phyloP scores from a whole-genome alignment of 2,888 invertebrate species.

The Romanomermis culicivorax region DNA sequence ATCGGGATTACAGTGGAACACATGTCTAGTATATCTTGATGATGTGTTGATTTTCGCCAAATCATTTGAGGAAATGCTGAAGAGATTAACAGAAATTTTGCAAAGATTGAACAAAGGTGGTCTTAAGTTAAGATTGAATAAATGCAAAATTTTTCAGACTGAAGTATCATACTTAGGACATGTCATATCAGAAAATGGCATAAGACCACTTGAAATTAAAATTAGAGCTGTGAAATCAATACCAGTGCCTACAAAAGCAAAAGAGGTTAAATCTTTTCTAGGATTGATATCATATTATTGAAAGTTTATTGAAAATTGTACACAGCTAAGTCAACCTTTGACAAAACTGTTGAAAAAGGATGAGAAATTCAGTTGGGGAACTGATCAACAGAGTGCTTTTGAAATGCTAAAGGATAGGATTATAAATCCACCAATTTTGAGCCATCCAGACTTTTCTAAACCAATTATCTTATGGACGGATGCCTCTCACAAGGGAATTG shows the following conservation, averaged over 20 bases:
- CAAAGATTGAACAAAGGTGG: slow-evolving; percentile 3
- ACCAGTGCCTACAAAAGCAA: slow-evolving; percentile 16
- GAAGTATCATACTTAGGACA: slow-evolving; percentile 24
- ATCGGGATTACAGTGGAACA: slow-evolving; percentile 13
- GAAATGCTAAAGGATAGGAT: slow-evolving; percentile 7
- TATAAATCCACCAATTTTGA: slow-evolving; percentile 12
- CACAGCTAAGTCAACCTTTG: slow-evolving; percentile 8
- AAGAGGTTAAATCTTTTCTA: slow-evolving; percentile 16
- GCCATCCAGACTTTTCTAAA: slow-evolving; percentile 15
- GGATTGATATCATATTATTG: slow-evolving; percentile 25
- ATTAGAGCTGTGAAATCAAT: slow-evolving; percentile 15
- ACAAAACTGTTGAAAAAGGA: slow-evolving; percentile 3
- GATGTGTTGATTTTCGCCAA: slow-evolving; percentile 16
- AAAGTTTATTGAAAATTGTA: slow-evolving; percentile 13
- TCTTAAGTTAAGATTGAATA: slow-evolving; percentile 18
- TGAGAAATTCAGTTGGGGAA: slow-evolving; percentile 12
- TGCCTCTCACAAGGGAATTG: slow-evolving; percentile 19
- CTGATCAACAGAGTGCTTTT: slow-evolving; percentile 9
- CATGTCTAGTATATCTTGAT: slow-evolving; percentile 17
- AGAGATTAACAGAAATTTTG: slow-evolving; percentile 15
- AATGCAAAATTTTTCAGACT: slow-evolving; percentile 14
- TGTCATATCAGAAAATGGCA: slow-evolving; percentile 18
- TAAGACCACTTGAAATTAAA: slow-evolving; percentile 19
- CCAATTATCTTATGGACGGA: slow-evolving; percentile 21
- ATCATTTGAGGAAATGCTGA: slow-evolving; percentile 14